Conservation (phyloP, 2,113 vertebrate genomes). For the Regulus satrapa region DNA sequence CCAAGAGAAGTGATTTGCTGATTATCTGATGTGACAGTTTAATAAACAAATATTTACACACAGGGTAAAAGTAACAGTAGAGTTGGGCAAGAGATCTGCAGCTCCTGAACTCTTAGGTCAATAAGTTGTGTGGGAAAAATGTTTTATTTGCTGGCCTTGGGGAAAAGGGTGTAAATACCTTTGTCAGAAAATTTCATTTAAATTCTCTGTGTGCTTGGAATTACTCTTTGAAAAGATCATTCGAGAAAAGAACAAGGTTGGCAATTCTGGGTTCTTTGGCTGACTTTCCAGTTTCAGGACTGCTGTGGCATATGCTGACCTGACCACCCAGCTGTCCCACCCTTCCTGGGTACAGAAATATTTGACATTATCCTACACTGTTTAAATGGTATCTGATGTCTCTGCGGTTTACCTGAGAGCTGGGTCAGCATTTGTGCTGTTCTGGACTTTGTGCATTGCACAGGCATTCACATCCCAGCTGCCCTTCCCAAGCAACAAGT, state of each 20-base stretch:
- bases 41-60: not conserved
- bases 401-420: not conserved
- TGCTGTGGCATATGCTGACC: not conserved
- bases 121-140: not conserved
- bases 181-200: not conserved
- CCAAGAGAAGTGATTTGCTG: not conserved
- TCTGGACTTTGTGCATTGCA: not conserved
- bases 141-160: not conserved
- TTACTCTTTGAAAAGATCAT: not conserved
- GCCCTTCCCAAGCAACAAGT: not conserved
- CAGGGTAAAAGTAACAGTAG: not conserved
- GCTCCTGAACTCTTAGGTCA: not conserved
- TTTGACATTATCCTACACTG: not conserved
- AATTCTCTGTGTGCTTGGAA: not conserved
- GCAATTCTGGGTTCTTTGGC: not conserved
- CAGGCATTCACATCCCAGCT: not conserved
- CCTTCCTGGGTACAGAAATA: not conserved
- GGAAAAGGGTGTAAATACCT: not conserved
- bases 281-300: not conserved
- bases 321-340: not conserved
- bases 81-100: not conserved
- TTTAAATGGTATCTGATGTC: not conserved
- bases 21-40: not conserved
- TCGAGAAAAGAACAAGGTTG: not conserved
- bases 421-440: not conserved